These are phyloP conservation scores for Galerucella calmariensis DNA, from an alignment of 2,888 invertebrate genomes.

Conservation along the genomic window DNA sequence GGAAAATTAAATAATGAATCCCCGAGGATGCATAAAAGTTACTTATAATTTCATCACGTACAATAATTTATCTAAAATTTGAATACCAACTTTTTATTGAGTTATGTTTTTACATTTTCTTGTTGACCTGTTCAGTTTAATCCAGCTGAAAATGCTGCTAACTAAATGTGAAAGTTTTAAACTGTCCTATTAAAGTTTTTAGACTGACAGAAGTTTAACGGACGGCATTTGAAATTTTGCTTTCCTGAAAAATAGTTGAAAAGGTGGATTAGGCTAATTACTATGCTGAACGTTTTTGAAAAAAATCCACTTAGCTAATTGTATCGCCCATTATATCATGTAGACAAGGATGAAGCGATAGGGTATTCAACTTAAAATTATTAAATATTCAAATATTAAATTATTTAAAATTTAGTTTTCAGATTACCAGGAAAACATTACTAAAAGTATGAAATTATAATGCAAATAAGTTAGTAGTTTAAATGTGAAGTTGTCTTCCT, in stretches of 20 bases:
- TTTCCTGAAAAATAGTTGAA: background rate
- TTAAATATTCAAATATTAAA: too few species aligned
- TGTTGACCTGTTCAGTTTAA: background rate
- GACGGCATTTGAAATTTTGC: background rate
- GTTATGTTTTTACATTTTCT: background rate
- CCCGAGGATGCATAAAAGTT: background rate
- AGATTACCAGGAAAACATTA: too few species aligned
- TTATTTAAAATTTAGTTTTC: too few species aligned
- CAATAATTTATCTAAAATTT: constrained; percentile 6
- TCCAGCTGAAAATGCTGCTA: background rate
- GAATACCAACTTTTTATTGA: background rate
- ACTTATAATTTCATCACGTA: background rate
- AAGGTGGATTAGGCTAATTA: too few species aligned
- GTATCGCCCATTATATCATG: too few species aligned
- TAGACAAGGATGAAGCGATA: too few species aligned
- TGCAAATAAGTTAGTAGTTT: too few species aligned
- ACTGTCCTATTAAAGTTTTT: background rate
- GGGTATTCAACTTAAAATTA: too few species aligned
- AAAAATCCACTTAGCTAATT: too few species aligned
- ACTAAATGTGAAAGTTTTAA: background rate
- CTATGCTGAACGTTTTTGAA: too few species aligned
- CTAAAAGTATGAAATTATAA: too few species aligned
- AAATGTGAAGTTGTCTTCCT: too few species aligned
- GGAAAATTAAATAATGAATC: background rate
- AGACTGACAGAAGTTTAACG: background rate